Conservation (phyloP, 2,797 vertebrate genomes). For the Florisuga fusca region DNA sequence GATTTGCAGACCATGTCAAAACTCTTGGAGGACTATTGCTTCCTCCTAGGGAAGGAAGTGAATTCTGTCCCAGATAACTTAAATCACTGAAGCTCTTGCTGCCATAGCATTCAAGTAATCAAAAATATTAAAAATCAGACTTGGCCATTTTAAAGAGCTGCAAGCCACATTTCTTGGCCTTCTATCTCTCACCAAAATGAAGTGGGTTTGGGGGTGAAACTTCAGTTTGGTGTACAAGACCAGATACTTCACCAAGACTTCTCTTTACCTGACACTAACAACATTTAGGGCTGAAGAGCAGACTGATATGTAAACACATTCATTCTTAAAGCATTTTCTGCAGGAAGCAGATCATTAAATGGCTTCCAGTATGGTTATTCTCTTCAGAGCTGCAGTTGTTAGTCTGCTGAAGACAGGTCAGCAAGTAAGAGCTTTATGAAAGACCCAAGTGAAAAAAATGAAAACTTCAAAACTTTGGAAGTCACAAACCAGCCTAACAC, state of each 20-base stretch:
- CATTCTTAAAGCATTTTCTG: neutral
- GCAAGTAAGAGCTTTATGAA: neutral
- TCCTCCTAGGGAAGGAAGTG: neutral
- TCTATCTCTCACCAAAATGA: neutral
- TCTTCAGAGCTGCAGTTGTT: neutral
- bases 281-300: neutral
- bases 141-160: neutral
- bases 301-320: neutral
- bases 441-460: neutral
- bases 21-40: neutral
- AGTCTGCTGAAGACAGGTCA: neutral
- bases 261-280: neutral
- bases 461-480: neutral
- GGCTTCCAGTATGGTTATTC: neutral
- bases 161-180: neutral
- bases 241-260: neutral
- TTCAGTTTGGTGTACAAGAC: neutral
- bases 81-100: slow-evolving; percentile 2
- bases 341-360: neutral
- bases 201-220: neutral
- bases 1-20: neutral
- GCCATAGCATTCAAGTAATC: neutral
- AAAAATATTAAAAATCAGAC: neutral
- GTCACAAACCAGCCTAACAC: neutral
- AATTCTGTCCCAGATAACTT: neutral